phyloP scores from a whole-genome alignment of 1,140 invertebrate species.

The Saxidomus purpurata region DNA sequence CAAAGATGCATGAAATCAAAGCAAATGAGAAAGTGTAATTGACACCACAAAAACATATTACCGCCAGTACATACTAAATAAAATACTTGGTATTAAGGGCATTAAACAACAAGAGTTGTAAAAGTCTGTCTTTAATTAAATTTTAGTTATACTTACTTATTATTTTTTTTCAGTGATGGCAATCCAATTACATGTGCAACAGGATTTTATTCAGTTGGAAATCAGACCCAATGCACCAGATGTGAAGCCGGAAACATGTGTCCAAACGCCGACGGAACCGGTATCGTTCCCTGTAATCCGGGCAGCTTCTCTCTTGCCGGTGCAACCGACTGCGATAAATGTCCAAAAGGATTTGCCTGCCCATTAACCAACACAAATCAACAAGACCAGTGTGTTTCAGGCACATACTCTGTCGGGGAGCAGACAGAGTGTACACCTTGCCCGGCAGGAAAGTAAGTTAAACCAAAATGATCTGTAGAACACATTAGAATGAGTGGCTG shows the following conservation, averaged over 20 bases:
- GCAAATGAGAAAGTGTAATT: too few relatives aligned
- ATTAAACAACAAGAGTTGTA: too few relatives aligned
- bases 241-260: slow-evolving; percentile 79
- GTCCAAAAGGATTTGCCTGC: slow-evolving; percentile 79
- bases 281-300: slow-evolving; percentile 70
- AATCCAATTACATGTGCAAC: slow-evolving; percentile 69
- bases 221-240: slow-evolving; percentile 75
- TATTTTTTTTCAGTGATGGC: slow-evolving; percentile 22
- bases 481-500: too few relatives aligned
- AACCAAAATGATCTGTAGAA: too few relatives aligned
- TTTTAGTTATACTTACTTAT: too few relatives aligned
- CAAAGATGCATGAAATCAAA: too few relatives aligned
- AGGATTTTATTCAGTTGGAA: slow-evolving; percentile 77
- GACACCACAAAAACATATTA: too few relatives aligned
- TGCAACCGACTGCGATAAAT: slow-evolving; percentile 74
- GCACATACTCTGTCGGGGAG: slow-evolving; percentile 76
- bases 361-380: slow-evolving; percentile 69
- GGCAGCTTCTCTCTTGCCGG: slow-evolving; percentile 74
- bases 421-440: slow-evolving; percentile 79
- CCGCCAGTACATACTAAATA: too few relatives aligned
- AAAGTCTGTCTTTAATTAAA: too few relatives aligned
- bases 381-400: slow-evolving; percentile 70
- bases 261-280: slow-evolving; percentile 74
- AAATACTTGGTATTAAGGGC: too few relatives aligned
- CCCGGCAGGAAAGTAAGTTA: slow-evolving; percentile 72